Conservation (phyloP, 2,797 vertebrate genomes). For the Pygocentrus nattereri region DNA sequence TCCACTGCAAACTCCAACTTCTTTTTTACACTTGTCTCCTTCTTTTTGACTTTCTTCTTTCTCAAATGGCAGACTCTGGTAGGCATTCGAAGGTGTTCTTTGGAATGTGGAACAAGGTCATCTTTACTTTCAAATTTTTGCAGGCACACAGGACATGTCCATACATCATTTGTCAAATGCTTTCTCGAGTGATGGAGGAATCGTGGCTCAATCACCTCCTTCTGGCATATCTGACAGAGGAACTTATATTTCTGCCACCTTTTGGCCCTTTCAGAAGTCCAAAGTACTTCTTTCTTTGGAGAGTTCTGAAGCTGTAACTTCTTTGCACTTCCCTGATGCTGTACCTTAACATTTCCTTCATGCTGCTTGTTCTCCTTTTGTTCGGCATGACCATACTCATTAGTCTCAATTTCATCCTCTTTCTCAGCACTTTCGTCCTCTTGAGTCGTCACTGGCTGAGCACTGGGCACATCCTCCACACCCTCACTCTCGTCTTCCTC, state of each 20-base stretch:
- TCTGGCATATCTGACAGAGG: conserved; percentile 91
- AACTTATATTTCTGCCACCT: conserved; percentile 89
- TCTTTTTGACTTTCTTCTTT: conserved; percentile 83
- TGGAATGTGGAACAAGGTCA: conserved; percentile 90
- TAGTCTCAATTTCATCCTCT: conserved; percentile 36
- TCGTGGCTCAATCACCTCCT: conserved; percentile 86
- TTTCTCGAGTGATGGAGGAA: conserved; percentile 94
- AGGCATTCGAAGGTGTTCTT: conserved; percentile 89
- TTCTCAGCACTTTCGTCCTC: conserved; percentile 57
- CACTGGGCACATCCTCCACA: conserved; percentile 65
- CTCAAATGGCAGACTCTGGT: conserved; percentile 72
- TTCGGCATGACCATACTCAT: conserved; percentile 16
- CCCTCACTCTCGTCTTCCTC: conserved; percentile 85
- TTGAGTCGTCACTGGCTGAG: conserved; percentile 75
- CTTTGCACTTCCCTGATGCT: background rate
- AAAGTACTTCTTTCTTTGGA: conserved; percentile 77
- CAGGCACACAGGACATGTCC: conserved; percentile 92
- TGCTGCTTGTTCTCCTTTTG: background rate
- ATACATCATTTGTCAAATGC: conserved; percentile 85
- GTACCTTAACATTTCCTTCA: background rate
- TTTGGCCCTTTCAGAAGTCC: conserved; percentile 84
- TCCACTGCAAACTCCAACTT: conserved; percentile 42
- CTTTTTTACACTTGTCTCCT: conserved; percentile 50
- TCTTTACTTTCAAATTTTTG: conserved; percentile 89
- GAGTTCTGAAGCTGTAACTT: background rate